Conservation (phyloP, 2,113 vertebrate species). For the Cavia porcellus region DNA sequence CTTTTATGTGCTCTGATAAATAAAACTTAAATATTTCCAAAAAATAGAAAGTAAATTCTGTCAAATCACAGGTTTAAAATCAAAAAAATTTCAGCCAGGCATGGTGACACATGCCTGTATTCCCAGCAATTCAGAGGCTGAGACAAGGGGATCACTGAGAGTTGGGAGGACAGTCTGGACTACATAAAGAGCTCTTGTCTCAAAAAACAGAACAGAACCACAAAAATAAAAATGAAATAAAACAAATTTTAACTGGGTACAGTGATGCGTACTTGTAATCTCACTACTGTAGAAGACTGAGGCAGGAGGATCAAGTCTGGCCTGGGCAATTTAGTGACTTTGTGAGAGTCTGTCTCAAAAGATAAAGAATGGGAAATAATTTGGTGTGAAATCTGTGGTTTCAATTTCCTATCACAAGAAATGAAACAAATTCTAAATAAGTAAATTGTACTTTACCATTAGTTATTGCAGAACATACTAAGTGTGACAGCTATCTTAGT, state of each 20-base stretch:
- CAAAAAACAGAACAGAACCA: neutral
- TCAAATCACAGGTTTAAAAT: conserved; percentile 14
- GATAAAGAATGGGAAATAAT: neutral
- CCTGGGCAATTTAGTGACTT: neutral
- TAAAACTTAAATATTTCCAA: conserved; percentile 25
- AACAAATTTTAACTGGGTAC: neutral
- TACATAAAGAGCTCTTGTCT: neutral
- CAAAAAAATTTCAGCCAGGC: neutral
- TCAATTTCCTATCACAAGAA: neutral
- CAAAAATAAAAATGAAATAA: neutral
- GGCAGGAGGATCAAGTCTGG: neutral
- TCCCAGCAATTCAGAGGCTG: neutral
- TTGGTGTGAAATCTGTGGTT: neutral
- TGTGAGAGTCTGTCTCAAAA: neutral
- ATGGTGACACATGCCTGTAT: neutral
- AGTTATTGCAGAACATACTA: neutral
- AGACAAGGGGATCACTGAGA: neutral
- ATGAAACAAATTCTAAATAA: conserved; percentile 11
- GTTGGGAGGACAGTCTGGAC: neutral
- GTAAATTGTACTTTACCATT: neutral
- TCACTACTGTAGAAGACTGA: neutral
- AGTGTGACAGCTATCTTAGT: neutral
- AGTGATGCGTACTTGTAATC: neutral
- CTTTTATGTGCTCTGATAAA: conserved; percentile 46
- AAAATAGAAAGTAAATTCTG: neutral